Evolutionary conservation across 2,113 vertebrate genomes (phyloP).

Genomic region (Dromiciops gliroides): DNA sequence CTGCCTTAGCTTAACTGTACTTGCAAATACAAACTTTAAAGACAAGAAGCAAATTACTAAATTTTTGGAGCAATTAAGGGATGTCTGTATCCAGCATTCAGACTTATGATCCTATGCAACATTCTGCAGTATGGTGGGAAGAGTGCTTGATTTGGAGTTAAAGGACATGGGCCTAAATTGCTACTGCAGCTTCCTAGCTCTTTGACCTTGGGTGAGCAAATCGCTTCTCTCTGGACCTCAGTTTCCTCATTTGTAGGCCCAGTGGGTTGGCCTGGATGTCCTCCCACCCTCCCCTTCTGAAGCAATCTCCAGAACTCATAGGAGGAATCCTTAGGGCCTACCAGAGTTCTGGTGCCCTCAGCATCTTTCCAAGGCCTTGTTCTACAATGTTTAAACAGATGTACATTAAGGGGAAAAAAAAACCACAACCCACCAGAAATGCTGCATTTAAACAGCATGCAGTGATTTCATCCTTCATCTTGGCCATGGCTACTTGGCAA

Average conservation of each 20-base stretch:
- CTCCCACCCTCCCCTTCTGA: not conserved
- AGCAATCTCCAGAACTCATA: not conserved
- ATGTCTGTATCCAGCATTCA: not conserved
- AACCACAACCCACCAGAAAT: not conserved
- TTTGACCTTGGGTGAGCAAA: not conserved
- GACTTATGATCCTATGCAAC: not conserved
- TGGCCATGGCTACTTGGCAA: not conserved
- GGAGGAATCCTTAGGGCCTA: not conserved
- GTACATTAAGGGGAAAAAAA: not conserved
- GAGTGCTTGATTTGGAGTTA: not conserved
- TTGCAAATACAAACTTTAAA: not conserved
- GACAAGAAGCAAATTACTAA: not conserved
- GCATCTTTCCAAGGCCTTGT: not conserved
- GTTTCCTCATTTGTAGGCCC: not conserved
- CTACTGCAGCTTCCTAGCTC: not conserved
- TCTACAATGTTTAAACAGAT: not conserved
- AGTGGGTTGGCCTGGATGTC: not conserved
- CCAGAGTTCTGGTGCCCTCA: not conserved
- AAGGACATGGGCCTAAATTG: not conserved
- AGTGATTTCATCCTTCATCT: not conserved
- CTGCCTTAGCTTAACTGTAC: not conserved
- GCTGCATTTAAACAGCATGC: not conserved
- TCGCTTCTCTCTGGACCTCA: not conserved
- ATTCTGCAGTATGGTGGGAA: not conserved
- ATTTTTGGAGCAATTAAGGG: not conserved